Conservation (phyloP, 2,113 vertebrate species). For the Clarias gariepinus region DNA sequence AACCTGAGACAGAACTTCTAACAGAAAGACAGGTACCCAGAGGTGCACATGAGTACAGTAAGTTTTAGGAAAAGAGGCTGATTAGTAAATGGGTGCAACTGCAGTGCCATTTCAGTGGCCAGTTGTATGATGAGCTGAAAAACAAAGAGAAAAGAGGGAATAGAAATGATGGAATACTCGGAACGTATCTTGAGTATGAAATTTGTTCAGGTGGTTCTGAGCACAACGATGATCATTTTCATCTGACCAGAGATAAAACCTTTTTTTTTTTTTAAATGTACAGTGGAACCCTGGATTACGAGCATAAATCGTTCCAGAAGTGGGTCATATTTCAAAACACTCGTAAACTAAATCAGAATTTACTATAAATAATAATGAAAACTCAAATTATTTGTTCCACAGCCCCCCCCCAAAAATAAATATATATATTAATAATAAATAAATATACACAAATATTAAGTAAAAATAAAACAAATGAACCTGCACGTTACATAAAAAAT, state of each 20-base stretch:
- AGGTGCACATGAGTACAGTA: not conserved
- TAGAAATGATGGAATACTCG: conserved; percentile 27
- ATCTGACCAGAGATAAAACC: conserved; percentile 1
- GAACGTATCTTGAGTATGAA: not conserved
- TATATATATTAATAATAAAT: no score
- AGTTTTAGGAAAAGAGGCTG: not conserved
- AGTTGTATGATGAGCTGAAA: conserved; percentile 11
- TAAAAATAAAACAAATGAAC: no score
- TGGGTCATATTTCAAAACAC: no score
- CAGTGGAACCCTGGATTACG: not conserved
- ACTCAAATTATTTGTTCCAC: no score
- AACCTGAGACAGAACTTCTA: not conserved
- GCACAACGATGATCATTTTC: not conserved
- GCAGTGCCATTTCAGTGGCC: conserved; percentile 8
- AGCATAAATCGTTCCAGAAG: no score
- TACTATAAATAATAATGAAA: no score
- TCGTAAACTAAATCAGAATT: no score
- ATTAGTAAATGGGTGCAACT: conserved; percentile 2
- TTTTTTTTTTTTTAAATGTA: not conserved
- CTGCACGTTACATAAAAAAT: no score
- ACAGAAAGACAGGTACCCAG: not conserved
- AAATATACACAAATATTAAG: no score
- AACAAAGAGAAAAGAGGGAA: conserved; percentile 19
- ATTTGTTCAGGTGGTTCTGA: not conserved
- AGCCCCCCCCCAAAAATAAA: no score